Conservation (phyloP, 2,113 vertebrate genomes). For the Mola mola region DNA sequence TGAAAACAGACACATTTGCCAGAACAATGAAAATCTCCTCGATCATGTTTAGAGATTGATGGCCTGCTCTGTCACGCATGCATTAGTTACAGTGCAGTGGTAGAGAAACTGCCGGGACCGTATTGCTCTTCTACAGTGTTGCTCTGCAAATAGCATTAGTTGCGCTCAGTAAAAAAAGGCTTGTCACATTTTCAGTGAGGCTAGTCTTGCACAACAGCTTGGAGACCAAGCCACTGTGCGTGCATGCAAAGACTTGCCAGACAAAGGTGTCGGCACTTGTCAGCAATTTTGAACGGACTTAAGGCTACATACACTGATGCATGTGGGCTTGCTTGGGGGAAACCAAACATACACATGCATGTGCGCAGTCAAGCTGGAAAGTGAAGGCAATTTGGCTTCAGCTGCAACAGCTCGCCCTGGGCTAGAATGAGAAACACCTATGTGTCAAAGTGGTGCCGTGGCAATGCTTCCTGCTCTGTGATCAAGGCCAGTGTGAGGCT, state of each 20-base stretch:
- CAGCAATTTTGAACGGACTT: constrained; percentile 70
- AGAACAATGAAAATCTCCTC: constrained; percentile 67
- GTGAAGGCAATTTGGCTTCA: constrained; percentile 56
- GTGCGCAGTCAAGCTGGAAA: constrained; percentile 16
- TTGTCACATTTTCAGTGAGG: constrained; percentile 75
- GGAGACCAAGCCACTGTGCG: constrained; percentile 61
- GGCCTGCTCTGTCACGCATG: constrained; percentile 63
- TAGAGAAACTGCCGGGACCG: constrained; percentile 57
- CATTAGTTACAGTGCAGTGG: constrained; percentile 66
- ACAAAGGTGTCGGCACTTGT: constrained; percentile 73
- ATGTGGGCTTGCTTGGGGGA: constrained; percentile 52
- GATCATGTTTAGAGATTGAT: constrained; percentile 66
- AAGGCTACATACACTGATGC: constrained; percentile 47
- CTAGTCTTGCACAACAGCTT: constrained; percentile 73
- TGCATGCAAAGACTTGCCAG: constrained; percentile 62
- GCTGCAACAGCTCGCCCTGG: constrained; percentile 59
- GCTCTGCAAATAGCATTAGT: constrained; percentile 79
- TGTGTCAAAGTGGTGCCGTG: constrained; percentile 70
- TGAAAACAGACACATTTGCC: constrained; percentile 48
- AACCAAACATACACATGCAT: constrained; percentile 18
- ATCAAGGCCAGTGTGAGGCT: constrained; percentile 60
- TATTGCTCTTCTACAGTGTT: constrained; percentile 69
- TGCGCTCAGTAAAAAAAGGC: constrained; percentile 76
- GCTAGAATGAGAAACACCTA: constrained; percentile 73
- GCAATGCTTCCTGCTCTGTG: constrained; percentile 70